Evolutionary conservation across 2,797 vertebrate genomes (phyloP), one percentile per base, ranked within the genome.

Genomic region (Micrastur ruficollis): DNA sequence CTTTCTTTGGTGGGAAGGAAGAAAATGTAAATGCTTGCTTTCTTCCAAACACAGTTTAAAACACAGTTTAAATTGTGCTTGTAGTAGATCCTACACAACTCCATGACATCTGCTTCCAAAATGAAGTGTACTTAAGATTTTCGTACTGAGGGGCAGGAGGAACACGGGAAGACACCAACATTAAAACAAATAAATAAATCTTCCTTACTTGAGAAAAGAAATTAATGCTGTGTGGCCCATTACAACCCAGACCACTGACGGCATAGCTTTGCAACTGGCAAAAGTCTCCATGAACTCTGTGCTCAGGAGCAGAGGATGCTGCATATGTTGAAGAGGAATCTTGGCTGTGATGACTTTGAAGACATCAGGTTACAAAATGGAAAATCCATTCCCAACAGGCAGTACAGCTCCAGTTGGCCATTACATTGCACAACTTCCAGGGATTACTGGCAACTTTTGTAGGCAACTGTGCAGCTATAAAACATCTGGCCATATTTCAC

Each of bases 321-420:
- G 83, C 71, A 12, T 8, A 17, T 6, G 7, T 9, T 26, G 34
- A 70, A 76, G 25, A 66, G 44, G 44, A 89, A 82, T 49, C 74
- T 73, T 91, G 89, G 66, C 81, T 75, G 20, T n/a, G 61, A 52
- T 22, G 36, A 18, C 49, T 86, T 46, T 5, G 5, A 78, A 70
- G 22, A 81, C 74, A 81, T 22, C 56, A 62, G 56, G 52, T 61
- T 90, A 81, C 72, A 95, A 86, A 93, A 83, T 6, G 25, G 65
- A 73, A 95, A 94, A 90, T 36, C 81, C 52, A 52, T 74, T 83
- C 84, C 79, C 79, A 81, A 17, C 65, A 81, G 75, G 53, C 91
- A 82, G 63, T n/a, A 44, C 63, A 12, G 63, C 38, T 90, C 65
- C 87, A 88, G 36, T n/a, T 86, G 87, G 58, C 67, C 74, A 32